phyloP scores from a whole-genome alignment of 2,888 invertebrate species.

The Polydrusus pterygomalis region DNA sequence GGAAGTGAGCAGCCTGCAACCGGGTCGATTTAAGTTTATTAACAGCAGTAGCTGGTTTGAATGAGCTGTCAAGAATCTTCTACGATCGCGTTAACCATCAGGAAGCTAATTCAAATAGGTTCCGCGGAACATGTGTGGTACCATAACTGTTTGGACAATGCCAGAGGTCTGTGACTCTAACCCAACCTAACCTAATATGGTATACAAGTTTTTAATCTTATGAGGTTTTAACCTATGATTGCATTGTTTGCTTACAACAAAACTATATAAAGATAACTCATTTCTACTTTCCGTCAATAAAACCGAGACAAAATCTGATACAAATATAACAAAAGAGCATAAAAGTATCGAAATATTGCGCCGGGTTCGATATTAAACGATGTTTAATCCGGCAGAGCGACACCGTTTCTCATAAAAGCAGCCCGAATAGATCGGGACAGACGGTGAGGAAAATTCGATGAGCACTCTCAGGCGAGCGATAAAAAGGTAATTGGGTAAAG shows the following conservation, averaged over 20 bases:
- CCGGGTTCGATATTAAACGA: slow-evolving; percentile 52
- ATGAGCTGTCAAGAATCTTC: too few species aligned
- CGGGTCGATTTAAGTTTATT: too few species aligned
- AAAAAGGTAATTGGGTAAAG: slow-evolving; percentile 69
- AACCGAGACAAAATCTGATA: slow-evolving; percentile 38
- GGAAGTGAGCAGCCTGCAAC: too few species aligned
- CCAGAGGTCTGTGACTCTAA: too few species aligned
- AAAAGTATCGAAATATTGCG: slow-evolving; percentile 45
- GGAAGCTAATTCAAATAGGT: too few species aligned
- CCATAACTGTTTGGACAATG: too few species aligned
- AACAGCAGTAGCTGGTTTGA: too few species aligned
- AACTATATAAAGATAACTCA: slow-evolving; percentile 15
- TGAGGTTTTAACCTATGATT: background rate
- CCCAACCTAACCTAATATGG: too few species aligned
- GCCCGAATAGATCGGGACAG: slow-evolving; percentile 64
- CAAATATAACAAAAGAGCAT: slow-evolving; percentile 47
- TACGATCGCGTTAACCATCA: too few species aligned
- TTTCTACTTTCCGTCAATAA: slow-evolving; percentile 11
- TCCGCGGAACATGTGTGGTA: too few species aligned
- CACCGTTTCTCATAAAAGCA: slow-evolving; percentile 45
- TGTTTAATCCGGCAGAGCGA: slow-evolving; percentile 51
- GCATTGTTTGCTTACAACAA: slow-evolving; percentile 1
- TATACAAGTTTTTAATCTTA: too few species aligned
- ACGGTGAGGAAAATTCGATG: slow-evolving; percentile 70
- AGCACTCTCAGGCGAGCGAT: slow-evolving; percentile 68